Evolutionary conservation across 2,888 invertebrate species (phyloP).

Genomic region (Stenodera caucasica): DNA sequence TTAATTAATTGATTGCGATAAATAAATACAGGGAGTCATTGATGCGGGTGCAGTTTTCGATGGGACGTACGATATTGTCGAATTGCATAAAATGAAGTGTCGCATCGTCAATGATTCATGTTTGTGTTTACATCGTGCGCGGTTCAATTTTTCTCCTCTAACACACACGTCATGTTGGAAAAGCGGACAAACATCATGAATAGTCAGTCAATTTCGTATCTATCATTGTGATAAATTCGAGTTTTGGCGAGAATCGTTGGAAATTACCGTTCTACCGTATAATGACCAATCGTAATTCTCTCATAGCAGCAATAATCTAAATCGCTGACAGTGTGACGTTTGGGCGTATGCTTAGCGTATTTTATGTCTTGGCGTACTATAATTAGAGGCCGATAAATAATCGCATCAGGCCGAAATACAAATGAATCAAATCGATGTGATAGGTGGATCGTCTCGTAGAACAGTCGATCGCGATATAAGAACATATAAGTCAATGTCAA

Average conservation of each 20-base stretch:
- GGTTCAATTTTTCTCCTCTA: not conserved
- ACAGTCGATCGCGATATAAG: slow-evolving; percentile 2
- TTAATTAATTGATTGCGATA: too few species aligned
- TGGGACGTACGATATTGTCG: too few species aligned
- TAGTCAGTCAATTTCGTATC: not conserved
- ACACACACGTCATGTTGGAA: slow-evolving; percentile 4
- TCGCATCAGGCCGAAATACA: slow-evolving; percentile 40
- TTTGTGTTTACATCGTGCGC: slow-evolving; percentile 28
- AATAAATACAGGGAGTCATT: too few species aligned
- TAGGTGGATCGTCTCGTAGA: slow-evolving; percentile 9
- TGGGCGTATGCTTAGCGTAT: slow-evolving; percentile 40
- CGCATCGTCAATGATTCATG: slow-evolving; percentile 33
- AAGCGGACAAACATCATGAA: slow-evolving; percentile 3
- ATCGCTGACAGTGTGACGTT: slow-evolving; percentile 38
- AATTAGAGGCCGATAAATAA: slow-evolving; percentile 48
- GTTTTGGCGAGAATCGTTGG: too few species aligned
- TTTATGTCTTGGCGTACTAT: slow-evolving; percentile 45
- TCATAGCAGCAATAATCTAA: slow-evolving; percentile 24
- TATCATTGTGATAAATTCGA: not conserved
- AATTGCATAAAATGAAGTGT: slow-evolving; percentile 37
- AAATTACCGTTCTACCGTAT: not conserved
- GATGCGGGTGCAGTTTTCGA: too few species aligned
- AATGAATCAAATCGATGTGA: slow-evolving; percentile 41
- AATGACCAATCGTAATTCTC: not conserved
- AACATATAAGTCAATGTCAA: slow-evolving; percentile 29